Percentiles rank a stretch among this genome's conserved stretches.
phyloP scores from a whole-genome alignment of 2,113 vertebrate genomes.

The Pampusana beccarii region DNA sequence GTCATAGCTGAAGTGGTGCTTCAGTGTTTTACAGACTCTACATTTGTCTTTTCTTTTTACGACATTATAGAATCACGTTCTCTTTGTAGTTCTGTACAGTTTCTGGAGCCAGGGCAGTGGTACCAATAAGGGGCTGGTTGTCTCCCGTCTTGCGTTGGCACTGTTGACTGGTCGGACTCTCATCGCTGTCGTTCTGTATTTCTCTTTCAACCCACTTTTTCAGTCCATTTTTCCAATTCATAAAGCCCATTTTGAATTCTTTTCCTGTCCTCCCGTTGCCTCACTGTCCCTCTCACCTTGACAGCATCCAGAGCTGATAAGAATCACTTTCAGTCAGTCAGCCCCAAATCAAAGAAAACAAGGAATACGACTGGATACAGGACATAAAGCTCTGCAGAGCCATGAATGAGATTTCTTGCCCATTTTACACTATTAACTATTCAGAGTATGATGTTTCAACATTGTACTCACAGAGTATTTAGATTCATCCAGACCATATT shows the following conservation, averaged over 20 bases:
- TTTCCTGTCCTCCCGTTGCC: neutral
- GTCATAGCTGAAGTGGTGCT: neutral
- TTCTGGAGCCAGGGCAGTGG: neutral
- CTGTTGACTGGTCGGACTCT: neutral
- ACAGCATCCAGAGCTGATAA: neutral
- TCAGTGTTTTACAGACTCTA: neutral
- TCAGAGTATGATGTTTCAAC: conserved; percentile 9
- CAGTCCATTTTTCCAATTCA: neutral
- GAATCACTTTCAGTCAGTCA: neutral
- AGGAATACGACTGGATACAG: neutral
- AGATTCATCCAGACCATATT: neutral
- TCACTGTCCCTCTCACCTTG: neutral
- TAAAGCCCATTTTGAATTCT: neutral
- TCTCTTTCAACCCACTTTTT: neutral
- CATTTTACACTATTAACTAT: neutral
- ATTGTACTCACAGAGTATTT: neutral
- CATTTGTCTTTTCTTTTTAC: neutral
- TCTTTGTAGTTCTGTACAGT: neutral
- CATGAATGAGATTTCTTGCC: neutral
- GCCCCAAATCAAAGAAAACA: neutral
- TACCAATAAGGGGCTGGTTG: neutral
- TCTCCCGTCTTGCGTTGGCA: rapidly evolving
- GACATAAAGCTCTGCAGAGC: neutral
- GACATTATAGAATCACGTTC: neutral
- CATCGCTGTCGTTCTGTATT: neutral